A percentile compares a stretch with the other conserved stretches of the same genome.
Conservation (phyloP, 1,140 invertebrate genomes). For the Lucilia sericata region DNA sequence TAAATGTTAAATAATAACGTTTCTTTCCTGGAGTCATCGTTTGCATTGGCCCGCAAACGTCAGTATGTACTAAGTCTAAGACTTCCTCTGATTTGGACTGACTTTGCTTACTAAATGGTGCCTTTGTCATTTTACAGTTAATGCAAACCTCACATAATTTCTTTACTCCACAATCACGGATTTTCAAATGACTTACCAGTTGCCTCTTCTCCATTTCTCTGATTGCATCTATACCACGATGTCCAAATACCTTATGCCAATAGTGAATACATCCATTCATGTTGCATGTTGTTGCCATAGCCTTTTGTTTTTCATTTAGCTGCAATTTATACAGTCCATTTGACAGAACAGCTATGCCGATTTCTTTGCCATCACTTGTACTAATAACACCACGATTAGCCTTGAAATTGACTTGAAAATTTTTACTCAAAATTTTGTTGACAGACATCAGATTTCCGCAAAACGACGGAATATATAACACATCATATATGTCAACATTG, state of each 20-base stretch:
- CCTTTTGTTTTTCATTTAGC: too few species aligned
- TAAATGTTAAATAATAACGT: neutral
- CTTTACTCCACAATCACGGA: neutral
- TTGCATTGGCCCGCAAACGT: conserved; percentile 13
- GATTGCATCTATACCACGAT: neutral
- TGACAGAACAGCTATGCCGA: too few species aligned
- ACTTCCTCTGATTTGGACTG: neutral
- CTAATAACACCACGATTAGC: too few species aligned
- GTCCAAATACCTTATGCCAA: neutral
- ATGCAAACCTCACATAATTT: neutral
- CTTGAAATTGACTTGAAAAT: too few species aligned
- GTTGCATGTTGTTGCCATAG: neutral
- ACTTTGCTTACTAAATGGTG: neutral
- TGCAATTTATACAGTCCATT: neutral
- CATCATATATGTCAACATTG: too few species aligned
- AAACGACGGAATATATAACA: too few species aligned
- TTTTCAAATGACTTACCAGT: neutral
- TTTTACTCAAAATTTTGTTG: too few species aligned
- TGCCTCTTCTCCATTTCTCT: neutral
- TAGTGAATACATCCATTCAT: neutral
- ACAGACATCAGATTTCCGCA: too few species aligned
- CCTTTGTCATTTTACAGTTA: neutral
- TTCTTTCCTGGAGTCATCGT: neutral
- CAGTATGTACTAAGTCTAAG: neutral
- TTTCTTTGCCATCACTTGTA: too few species aligned